A percentile compares a stretch with the other conserved stretches of the same genome.
phyloP scores from a whole-genome alignment of 2,797 vertebrate species.

The Anabas testudineus region DNA sequence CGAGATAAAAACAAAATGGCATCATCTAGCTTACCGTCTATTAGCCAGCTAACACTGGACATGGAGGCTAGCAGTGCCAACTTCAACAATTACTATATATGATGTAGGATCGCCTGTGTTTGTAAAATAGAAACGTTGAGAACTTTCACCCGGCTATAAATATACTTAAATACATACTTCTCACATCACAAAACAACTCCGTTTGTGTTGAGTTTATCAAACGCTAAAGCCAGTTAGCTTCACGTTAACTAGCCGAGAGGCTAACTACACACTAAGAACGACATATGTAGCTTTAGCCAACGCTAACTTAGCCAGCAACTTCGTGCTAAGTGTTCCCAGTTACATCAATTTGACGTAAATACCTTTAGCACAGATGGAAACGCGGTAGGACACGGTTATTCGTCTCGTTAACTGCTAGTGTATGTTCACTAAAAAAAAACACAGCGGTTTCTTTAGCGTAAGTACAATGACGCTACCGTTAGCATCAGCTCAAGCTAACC shows the following conservation, averaged over 20 bases:
- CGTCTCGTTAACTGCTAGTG: not conserved
- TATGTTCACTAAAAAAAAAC: not conserved
- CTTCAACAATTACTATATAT: not conserved
- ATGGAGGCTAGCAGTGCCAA: slow-evolving; percentile 11
- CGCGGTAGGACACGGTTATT: fast-evolving
- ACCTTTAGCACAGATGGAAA: fast-evolving
- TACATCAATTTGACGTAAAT: not conserved
- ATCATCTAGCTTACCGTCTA: slow-evolving; percentile 65
- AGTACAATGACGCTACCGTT: slow-evolving; percentile 17
- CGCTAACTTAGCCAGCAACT: slow-evolving; percentile 36
- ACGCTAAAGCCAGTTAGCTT: slow-evolving; percentile 43
- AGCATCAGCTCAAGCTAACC: slow-evolving; percentile 64
- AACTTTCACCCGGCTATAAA: fast-evolving
- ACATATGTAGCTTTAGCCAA: slow-evolving; percentile 21
- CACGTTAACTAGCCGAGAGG: slow-evolving; percentile 34
- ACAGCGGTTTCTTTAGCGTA: not conserved
- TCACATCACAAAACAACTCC: slow-evolving; percentile 8
- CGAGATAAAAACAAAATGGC: slow-evolving; percentile 85
- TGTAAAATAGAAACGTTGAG: too few relatives aligned
- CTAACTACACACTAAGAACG: slow-evolving; percentile 20
- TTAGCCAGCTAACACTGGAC: slow-evolving; percentile 48
- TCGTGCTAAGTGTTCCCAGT: not conserved
- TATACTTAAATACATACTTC: not conserved
- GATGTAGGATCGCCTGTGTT: fast-evolving
- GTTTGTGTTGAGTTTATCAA: slow-evolving; percentile 1